Evolutionary conservation across 2,888 invertebrate species (phyloP).

Genomic region (Heliothis peltigera): DNA sequence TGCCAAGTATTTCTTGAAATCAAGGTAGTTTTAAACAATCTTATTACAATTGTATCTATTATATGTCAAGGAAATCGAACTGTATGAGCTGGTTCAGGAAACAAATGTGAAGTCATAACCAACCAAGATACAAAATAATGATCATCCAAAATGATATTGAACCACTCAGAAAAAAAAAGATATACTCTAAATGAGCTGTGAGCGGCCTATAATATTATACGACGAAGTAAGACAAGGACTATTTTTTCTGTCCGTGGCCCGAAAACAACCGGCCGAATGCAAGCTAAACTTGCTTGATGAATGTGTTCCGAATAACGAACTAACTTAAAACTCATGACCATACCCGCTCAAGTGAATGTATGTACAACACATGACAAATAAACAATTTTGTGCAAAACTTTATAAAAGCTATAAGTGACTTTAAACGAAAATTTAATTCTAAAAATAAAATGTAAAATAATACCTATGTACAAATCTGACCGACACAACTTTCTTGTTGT

Average conservation of each 20-base stretch:
- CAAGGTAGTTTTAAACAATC: slow-evolving; percentile 11
- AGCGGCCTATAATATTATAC: slow-evolving; percentile 41
- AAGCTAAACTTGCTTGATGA: slow-evolving; percentile 69
- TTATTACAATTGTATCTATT: slow-evolving; percentile 7
- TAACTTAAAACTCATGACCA: slow-evolving; percentile 50
- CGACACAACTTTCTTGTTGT: slow-evolving; percentile 9
- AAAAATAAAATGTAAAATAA: neutral
- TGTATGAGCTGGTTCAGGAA: neutral
- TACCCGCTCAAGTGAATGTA: slow-evolving; percentile 15
- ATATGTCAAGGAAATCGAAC: slow-evolving; percentile 37
- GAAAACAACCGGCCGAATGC: slow-evolving; percentile 78
- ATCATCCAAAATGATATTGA: no score
- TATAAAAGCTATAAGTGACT: neutral
- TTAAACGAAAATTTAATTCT: neutral
- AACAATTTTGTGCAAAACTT: neutral
- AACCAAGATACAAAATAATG: slow-evolving; percentile 5
- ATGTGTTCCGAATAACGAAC: slow-evolving; percentile 71
- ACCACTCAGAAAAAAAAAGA: slow-evolving; percentile 17
- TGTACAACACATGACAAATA: neutral
- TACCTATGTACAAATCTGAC: slow-evolving; percentile 8
- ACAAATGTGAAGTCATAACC: slow-evolving; percentile 5
- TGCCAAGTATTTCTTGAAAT: slow-evolving; percentile 22
- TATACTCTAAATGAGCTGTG: neutral
- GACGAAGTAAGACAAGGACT: slow-evolving; percentile 70
- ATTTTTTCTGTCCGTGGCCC: slow-evolving; percentile 79